These are phyloP conservation scores for Hemicentrotus pulcherrimus DNA, from an alignment of 35 echinoderm and acorn worm species.

Conservation along the genomic window DNA sequence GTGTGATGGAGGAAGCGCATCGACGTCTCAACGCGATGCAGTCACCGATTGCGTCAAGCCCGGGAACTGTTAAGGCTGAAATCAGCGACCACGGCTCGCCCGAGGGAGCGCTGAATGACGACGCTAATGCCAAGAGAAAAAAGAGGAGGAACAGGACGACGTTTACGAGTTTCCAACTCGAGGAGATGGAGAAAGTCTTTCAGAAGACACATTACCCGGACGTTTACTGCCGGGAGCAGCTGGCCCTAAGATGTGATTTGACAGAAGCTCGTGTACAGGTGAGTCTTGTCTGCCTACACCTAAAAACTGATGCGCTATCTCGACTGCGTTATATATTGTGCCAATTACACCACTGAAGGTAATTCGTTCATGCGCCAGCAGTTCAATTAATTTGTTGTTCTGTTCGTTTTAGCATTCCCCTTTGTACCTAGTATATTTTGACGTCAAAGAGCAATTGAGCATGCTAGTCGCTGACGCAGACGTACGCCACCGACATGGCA, in stretches of 20 bases:
- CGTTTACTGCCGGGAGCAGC: constrained; percentile 93
- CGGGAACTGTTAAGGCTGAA: constrained; percentile 14
- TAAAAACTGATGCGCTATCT: no score
- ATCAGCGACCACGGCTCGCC: constrained; percentile 45
- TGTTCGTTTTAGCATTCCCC: no score
- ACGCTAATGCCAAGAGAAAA: constrained; percentile 74
- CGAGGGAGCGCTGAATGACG: constrained; percentile 51
- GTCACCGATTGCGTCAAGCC: constrained; percentile 27
- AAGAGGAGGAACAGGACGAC: constrained; percentile 94
- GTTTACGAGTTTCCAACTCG: constrained; percentile 95
- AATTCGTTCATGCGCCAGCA: no score
- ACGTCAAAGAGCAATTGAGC: no score
- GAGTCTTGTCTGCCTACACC: neutral
- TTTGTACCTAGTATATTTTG: no score
- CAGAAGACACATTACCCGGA: constrained; percentile 99
- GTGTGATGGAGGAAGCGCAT: constrained; percentile 34
- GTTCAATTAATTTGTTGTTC: no score
- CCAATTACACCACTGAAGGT: no score
- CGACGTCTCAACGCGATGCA: constrained; percentile 4
- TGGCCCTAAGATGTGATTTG: constrained; percentile 83
- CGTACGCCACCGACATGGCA: no score
- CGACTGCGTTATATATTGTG: no score
- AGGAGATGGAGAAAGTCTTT: constrained; percentile 98
- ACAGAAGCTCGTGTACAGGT: constrained; percentile 98
- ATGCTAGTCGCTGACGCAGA: no score